Evolutionary conservation across 1,140 invertebrate genomes (phyloP).

Genomic region (Reticulitermes speratus): DNA sequence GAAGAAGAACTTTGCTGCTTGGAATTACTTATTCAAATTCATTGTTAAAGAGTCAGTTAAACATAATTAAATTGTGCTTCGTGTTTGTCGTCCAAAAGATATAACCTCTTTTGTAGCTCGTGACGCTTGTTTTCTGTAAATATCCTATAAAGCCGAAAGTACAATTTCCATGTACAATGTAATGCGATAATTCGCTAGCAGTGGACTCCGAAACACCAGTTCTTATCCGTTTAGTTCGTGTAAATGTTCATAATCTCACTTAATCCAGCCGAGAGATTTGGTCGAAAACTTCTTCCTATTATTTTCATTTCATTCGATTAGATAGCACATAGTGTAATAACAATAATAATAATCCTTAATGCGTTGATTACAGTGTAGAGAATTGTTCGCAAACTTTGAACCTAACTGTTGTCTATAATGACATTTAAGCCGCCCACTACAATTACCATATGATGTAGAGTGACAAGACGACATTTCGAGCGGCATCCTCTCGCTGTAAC

Average conservation of each 20-base stretch:
- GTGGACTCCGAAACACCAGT: too few species aligned
- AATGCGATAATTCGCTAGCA: too few species aligned
- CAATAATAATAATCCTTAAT: neutral
- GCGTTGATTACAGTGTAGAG: neutral
- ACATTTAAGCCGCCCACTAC: neutral
- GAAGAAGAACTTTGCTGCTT: too few species aligned
- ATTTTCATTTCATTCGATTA: neutral
- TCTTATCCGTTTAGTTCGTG: neutral
- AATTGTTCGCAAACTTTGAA: constrained; percentile 11
- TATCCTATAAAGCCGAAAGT: too few species aligned
- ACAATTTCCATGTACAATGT: too few species aligned
- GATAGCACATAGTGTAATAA: neutral
- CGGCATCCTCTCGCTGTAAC: neutral
- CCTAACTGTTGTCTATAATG: neutral
- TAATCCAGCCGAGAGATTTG: neutral
- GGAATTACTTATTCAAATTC: too few species aligned
- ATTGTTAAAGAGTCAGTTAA: too few species aligned
- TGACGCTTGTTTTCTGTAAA: too few species aligned
- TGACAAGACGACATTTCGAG: neutral
- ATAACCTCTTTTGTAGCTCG: too few species aligned
- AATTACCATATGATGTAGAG: neutral
- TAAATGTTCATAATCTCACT: neutral
- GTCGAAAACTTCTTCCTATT: neutral
- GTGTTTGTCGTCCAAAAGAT: too few species aligned
- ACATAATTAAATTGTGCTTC: too few species aligned